These are phyloP conservation scores for Margarornis squamiger DNA, from an alignment of 2,797 vertebrate genomes.

Conservation along the genomic window DNA sequence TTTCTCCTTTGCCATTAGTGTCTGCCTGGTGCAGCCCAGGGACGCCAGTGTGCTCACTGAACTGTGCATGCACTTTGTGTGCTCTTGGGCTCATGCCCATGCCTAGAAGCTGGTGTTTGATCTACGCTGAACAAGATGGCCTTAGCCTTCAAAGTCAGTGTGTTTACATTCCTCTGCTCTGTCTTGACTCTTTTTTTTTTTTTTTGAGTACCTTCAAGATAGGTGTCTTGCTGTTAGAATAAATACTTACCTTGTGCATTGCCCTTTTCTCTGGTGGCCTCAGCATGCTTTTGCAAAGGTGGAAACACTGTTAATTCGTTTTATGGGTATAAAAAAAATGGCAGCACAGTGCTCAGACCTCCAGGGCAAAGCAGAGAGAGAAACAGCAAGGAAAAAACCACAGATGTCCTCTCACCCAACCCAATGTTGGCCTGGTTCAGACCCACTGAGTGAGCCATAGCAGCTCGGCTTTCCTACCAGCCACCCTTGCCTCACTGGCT, in stretches of 20 bases:
- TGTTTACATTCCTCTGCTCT: constrained; percentile 44
- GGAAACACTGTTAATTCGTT: background rate
- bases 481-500: fast-evolving
- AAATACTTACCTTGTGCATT: constrained; percentile 18
- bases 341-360: background rate
- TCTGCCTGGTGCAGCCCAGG: constrained; percentile 34
- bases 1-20: constrained; percentile 18
- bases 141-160: constrained; percentile 7
- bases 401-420: background rate
- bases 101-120: constrained; percentile 60
- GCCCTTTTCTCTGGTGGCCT: background rate
- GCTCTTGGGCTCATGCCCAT: constrained; percentile 34
- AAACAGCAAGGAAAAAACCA: background rate
- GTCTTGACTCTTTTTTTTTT: background rate
- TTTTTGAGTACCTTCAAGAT: background rate
- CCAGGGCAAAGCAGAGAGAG: background rate
- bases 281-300: background rate
- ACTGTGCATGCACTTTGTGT: constrained; percentile 36
- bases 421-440: background rate
- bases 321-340: background rate
- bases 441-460: background rate
- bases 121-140: constrained; percentile 47
- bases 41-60: constrained; percentile 40
- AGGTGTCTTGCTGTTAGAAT: constrained; percentile 14
- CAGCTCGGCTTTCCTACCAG: background rate